Percentiles rank a stretch among this genome's conserved stretches.
Evolutionary conservation across 2,113 vertebrate species (phyloP).

Genomic region (Halichoeres trimaculatus): DNA sequence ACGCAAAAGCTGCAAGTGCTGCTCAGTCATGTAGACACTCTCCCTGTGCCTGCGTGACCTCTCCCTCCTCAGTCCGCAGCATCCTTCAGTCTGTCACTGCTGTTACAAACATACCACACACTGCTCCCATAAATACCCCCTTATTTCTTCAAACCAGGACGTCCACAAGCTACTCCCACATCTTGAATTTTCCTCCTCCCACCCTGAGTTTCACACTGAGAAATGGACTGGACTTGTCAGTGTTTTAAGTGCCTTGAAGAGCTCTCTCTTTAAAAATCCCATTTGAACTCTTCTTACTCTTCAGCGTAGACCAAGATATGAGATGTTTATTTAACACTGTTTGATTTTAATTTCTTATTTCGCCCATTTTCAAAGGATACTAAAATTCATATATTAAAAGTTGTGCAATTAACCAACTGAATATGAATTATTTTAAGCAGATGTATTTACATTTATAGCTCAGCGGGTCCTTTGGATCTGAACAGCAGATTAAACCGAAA

Average conservation of each 20-base stretch:
- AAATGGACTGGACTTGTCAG: conserved; percentile 1
- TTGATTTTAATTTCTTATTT: conserved; percentile 4
- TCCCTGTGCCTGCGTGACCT: neutral
- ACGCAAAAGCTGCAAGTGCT: conserved; percentile 81
- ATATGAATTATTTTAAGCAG: conserved; percentile 25
- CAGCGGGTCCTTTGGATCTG: conserved; percentile 1
- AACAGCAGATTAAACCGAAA: conserved; percentile 15
- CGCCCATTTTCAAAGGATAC: neutral
- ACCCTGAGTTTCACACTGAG: neutral
- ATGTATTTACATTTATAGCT: conserved; percentile 27
- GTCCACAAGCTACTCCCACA: conserved; percentile 4
- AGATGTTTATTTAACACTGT: conserved; percentile 4
- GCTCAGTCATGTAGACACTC: conserved; percentile 80
- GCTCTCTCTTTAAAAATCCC: neutral
- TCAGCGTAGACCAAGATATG: conserved; percentile 14
- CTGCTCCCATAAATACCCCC: neutral
- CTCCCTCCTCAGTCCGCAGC: conserved; percentile 12
- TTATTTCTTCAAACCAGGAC: conserved; percentile 8
- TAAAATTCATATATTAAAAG: conserved; percentile 7
- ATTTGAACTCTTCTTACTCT: conserved; percentile 15
- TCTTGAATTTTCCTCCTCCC: conserved; percentile 30
- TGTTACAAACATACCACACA: conserved; percentile 22
- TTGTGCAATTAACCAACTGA: conserved; percentile 5
- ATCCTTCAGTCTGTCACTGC: conserved; percentile 9
- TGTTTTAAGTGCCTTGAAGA: conserved; percentile 52